phyloP scores from a whole-genome alignment of 2,797 vertebrate species.

The Potorous gilbertii region DNA sequence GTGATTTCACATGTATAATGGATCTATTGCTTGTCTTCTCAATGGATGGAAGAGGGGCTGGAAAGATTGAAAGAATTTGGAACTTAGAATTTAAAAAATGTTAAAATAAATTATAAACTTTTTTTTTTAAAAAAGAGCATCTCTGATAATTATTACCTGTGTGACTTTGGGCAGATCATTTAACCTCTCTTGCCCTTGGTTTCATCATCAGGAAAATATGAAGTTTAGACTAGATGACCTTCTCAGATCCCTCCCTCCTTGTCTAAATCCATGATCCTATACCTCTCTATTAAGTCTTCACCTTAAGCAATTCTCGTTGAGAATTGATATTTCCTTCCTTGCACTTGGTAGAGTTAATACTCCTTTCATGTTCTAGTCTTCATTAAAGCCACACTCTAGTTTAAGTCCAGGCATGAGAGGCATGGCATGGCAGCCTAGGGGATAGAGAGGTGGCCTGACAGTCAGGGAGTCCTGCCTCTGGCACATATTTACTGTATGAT shows the following conservation, averaged over 20 bases:
- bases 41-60: not conserved
- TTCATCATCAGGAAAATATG: not conserved
- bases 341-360: not conserved
- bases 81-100: not conserved
- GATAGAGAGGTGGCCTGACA: not conserved
- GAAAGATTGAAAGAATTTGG: not conserved
- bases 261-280: not conserved
- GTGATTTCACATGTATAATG: not conserved
- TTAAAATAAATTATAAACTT: not conserved
- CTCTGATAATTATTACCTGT: not conserved
- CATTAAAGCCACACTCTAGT: not conserved
- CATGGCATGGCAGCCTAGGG: not conserved
- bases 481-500: too few species aligned
- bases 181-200: not conserved
- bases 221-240: not conserved
- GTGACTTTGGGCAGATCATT: not conserved
- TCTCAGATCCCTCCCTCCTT: not conserved
- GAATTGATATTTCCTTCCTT: not conserved
- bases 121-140: not conserved
- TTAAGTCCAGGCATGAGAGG: not conserved
- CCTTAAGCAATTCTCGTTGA: not conserved
- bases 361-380: not conserved
- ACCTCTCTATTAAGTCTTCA: not conserved
- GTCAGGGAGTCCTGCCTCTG: not conserved
- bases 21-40: not conserved